Percentiles rank a stretch among this genome's conserved stretches.
phyloP scores from a whole-genome alignment of 2,113 vertebrate species.

The Taxidea taxus region DNA sequence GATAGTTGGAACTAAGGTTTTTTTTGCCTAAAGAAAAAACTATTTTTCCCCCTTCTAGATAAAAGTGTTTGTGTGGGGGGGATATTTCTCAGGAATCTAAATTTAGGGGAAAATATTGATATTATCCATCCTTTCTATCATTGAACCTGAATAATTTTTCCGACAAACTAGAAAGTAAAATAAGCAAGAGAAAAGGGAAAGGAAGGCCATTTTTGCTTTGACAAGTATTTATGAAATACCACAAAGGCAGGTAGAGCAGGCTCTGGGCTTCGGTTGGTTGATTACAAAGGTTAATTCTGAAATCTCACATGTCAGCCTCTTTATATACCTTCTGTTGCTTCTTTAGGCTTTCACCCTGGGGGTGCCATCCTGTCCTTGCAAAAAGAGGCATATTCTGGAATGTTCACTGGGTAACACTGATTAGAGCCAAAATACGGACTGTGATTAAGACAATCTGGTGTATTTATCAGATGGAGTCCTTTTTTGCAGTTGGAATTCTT shows the following conservation, averaged over 20 bases:
- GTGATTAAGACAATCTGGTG: background rate
- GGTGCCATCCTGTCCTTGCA: background rate
- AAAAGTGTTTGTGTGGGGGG: background rate
- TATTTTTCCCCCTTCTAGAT: background rate
- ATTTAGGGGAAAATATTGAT: background rate
- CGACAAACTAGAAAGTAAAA: background rate
- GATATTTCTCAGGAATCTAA: background rate
- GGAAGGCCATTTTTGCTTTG: background rate
- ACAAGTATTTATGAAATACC: slow-evolving; percentile 14
- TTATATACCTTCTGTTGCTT: background rate
- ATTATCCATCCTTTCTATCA: background rate
- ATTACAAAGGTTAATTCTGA: background rate
- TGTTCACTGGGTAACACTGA: background rate
- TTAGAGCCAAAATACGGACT: background rate
- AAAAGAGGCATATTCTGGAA: background rate
- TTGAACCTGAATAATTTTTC: background rate
- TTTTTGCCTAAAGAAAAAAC: background rate
- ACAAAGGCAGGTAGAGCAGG: background rate
- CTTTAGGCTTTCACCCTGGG: background rate
- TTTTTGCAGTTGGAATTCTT: background rate
- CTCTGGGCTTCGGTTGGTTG: background rate
- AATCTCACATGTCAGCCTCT: background rate
- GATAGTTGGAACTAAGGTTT: background rate
- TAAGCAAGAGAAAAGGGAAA: background rate
- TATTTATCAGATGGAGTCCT: background rate